These are phyloP conservation scores for Aphaenogaster ashmeadi DNA, from an alignment of 1,140 invertebrate genomes.

Conservation along the genomic window DNA sequence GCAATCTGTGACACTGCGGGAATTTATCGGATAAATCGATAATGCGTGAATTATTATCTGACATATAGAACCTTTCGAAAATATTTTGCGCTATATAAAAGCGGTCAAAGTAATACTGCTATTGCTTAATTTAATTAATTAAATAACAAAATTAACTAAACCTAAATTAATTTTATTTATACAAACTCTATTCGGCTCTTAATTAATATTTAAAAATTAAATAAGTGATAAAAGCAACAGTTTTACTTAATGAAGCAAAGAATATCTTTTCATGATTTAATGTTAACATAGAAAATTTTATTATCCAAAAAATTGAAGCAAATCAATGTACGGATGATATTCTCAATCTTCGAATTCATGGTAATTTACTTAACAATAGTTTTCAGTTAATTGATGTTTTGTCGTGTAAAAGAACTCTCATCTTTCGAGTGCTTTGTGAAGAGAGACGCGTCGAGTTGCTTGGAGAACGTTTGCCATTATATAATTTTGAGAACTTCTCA, in stretches of 20 bases:
- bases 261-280: neutral
- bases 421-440: neutral
- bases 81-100: neutral
- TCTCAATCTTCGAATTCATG: neutral
- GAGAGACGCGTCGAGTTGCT: slow-evolving; percentile 40
- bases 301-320: neutral
- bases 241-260: neutral
- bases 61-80: neutral
- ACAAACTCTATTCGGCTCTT: neutral
- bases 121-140: slow-evolving; percentile 1
- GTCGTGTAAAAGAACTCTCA: neutral
- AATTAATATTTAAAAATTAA: slow-evolving; percentile 2
- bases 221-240: neutral
- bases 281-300: neutral
- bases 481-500: slow-evolving; percentile 31
- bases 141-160: neutral
- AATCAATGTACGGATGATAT: neutral
- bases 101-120: neutral
- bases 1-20: neutral
- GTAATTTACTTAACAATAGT: slow-evolving; percentile 11
- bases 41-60: slow-evolving; percentile 1
- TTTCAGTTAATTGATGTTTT: neutral
- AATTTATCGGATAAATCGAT: slow-evolving; percentile 10
- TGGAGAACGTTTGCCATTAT: slow-evolving; percentile 67
- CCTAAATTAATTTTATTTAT: slow-evolving; percentile 1